These are phyloP conservation scores for Charina bottae DNA, from an alignment of 2,113 vertebrate species.

Conservation along the genomic window DNA sequence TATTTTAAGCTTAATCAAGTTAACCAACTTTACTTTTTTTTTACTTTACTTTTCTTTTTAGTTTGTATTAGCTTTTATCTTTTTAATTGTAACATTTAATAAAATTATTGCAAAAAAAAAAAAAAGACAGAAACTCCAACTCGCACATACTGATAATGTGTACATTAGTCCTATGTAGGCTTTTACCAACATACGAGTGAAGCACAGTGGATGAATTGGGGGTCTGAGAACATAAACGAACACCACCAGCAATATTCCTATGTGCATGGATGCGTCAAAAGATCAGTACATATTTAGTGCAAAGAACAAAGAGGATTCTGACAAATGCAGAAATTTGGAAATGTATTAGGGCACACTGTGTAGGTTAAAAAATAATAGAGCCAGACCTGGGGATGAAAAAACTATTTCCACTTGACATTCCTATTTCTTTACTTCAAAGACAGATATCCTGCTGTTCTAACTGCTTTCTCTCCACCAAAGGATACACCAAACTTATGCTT, in stretches of 20 bases:
- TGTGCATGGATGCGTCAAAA: neutral
- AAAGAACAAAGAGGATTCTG: neutral
- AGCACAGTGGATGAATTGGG: neutral
- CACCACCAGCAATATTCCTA: neutral
- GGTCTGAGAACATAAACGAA: neutral
- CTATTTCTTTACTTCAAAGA: neutral
- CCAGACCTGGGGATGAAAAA: neutral
- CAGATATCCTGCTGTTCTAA: no score
- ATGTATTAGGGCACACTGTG: neutral
- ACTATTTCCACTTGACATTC: neutral
- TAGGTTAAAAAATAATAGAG: neutral
- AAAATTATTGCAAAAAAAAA: no score
- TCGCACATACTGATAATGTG: neutral
- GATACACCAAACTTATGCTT: neutral
- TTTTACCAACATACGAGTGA: neutral
- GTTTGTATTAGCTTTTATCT: no score
- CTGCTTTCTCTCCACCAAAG: neutral
- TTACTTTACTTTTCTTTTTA: no score
- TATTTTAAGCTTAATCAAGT: no score
- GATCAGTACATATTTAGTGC: neutral
- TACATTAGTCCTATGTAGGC: neutral
- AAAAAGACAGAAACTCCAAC: neutral
- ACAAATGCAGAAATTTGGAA: neutral
- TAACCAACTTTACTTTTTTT: no score
- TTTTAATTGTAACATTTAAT: no score